Base-by-base conservation (phyloP, 1,140 invertebrate genomes). In the Drosophila athabasca region DNA sequence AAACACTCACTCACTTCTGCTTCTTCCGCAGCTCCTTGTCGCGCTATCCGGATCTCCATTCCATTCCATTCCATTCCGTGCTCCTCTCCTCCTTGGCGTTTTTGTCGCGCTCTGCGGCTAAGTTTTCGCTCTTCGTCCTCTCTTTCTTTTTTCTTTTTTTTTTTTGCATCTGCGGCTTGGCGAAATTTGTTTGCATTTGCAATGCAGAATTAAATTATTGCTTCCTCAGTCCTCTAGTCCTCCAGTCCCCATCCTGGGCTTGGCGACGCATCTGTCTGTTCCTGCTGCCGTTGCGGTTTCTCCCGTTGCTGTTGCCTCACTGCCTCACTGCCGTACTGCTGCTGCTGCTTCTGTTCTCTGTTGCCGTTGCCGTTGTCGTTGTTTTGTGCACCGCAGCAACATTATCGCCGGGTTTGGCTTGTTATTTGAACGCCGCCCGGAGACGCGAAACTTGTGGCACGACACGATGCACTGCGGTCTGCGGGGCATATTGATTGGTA, bases 151-250 rank as follows among this genome's bases (percentile, higher is more conserved):
- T 19, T 19, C 17, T 19, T 19, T 19, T 1, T 19, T 19, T 15
- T 54, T 43, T 46, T 53, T 60, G 49, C 71, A 69, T 74, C 78
- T 85, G 82, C 78, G 83, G 82, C 78, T 87, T 84, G 76, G 66
- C 62, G 72, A 85, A 85, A 85, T 85, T 85, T 85, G 82, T 85
- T 85, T 85, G 83, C 83, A 88, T 85, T 85, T 85, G 78, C 82
- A 85, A 87, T 82, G 82, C 82, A 82, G 82, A 85, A 85, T 85
- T 85, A 85, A 85, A 85, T 85, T 85, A 85, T 85, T 85, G 82
- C 83, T 87, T 85, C 82, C 82, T 78, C 78, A 5, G 4, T 69
- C 59, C 49, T 52, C 24, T 61, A 46, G 26, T 7, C 44, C 17
- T 50, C 8, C 64, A 13, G 24, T 54, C 48, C 46, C 64, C 11